Evolutionary conservation across 2,113 vertebrate species (phyloP).

Genomic region (Forbesichthys papilliferus): DNA sequence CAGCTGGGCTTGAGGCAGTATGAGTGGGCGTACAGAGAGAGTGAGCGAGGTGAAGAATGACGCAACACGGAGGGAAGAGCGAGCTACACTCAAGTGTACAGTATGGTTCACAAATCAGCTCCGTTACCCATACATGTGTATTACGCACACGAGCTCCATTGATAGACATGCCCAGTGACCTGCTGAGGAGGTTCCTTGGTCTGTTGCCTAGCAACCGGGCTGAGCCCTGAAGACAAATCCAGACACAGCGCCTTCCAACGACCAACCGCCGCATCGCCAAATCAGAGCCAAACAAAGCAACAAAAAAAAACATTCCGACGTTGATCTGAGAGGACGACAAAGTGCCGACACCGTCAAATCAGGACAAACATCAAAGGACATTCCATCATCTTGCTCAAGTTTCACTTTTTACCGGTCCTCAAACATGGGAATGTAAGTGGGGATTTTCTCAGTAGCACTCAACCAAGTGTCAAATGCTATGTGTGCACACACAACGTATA

Average conservation of each 20-base stretch:
- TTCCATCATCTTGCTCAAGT: constrained; percentile 49
- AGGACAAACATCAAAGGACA: constrained; percentile 36
- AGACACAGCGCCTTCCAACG: constrained; percentile 29
- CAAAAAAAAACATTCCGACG: constrained; percentile 23
- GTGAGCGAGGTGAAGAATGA: constrained; percentile 16
- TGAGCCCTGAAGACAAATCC: constrained; percentile 61
- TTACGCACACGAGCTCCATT: constrained; percentile 10
- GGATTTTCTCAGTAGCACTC: not conserved
- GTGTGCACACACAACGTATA: too few relatives aligned
- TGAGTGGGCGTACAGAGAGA: constrained; percentile 56
- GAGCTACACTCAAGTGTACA: constrained; percentile 18
- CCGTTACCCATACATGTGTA: constrained; percentile 28
- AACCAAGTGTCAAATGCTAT: too few relatives aligned
- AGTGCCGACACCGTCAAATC: constrained; percentile 27
- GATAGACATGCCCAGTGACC: constrained; percentile 69
- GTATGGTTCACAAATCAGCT: constrained; percentile 51
- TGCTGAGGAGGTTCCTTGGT: constrained; percentile 63
- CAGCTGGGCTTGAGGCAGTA: constrained; percentile 66
- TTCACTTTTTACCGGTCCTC: not conserved
- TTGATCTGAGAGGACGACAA: constrained; percentile 17
- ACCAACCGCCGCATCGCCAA: constrained; percentile 40
- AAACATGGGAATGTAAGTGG: not conserved
- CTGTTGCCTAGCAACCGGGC: constrained; percentile 79
- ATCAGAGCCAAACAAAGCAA: constrained; percentile 23
- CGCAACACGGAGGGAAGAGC: constrained; percentile 2